Evolutionary conservation across 92 coral and sea anemone genomes (phyloP), one percentile per base, ranked within the genome.

Genomic region (Palythoa grandiflora): DNA sequence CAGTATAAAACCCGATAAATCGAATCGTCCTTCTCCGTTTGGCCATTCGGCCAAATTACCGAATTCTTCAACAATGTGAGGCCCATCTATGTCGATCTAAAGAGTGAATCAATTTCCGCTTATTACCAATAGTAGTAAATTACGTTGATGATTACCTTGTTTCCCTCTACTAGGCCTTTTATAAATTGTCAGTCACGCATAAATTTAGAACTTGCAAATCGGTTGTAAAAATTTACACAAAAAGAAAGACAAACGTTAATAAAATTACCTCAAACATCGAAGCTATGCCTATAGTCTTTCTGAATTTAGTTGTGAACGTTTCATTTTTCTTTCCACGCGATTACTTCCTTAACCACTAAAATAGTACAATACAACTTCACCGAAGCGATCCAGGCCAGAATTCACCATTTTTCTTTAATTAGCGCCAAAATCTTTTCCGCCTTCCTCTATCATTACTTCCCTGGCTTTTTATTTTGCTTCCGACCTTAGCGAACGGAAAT

Each of bases 51-150:
- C 72, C 71, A 55, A 55, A 28, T 70, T 70, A 19, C 47, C 55
- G 50, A 81, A 81, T 38, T 55, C 85, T 16, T 79, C 77, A 20
- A 79, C 85, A 19, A 55, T 16, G 57, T 60, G 86, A 55, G 61
- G 70, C 54, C 86, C 86, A n/a, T 36, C 86, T 21, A 81, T n/a
- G 55, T 81, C 86, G 39, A 63, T 63, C 47, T 81, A 81, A 35
- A 63, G 16, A 63, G 71, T 63, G 8, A 63, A 20, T 20, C 35
- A 63, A 55, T 55, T 55, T 10, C 63, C 48, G 48, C 48, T 44
- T 44, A 44, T 44, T 44, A 3, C 48, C 48, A 44, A 6, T 44
- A 44, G 48, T 44, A 9, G 60, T 54, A 54, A 54, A 14, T 54
- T 54, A 54, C 16, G 60, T 54, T 54, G 60, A 54, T 54, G 60